phyloP scores from a whole-genome alignment of 2,797 vertebrate genomes.

The Typhlichthys subterraneus region DNA sequence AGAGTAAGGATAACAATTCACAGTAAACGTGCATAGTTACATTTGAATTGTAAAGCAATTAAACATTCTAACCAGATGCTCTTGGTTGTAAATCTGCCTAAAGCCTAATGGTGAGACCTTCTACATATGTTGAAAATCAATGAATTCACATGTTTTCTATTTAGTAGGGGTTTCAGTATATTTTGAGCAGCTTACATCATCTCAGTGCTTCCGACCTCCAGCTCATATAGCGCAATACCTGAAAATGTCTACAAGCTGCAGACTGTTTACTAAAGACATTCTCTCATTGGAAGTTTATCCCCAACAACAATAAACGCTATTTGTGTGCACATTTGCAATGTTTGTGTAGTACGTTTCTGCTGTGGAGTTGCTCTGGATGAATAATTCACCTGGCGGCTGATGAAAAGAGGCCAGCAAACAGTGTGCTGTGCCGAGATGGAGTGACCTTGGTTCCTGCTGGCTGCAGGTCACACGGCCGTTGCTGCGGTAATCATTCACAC shows the following conservation, averaged over 20 bases:
- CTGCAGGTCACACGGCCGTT: slow-evolving; percentile 79
- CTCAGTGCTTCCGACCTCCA: slow-evolving; percentile 25
- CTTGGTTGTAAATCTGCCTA: slow-evolving; percentile 28
- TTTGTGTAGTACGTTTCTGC: slow-evolving; percentile 54
- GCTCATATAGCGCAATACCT: slow-evolving; percentile 3
- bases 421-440: slow-evolving; percentile 71
- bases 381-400: slow-evolving; percentile 76
- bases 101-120: slow-evolving; percentile 40
- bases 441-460: slow-evolving; percentile 84
- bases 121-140: slow-evolving; percentile 56
- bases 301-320: slow-evolving; percentile 37
- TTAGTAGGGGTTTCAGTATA: slow-evolving; percentile 39
- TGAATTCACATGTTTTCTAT: slow-evolving; percentile 49
- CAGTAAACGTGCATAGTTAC: no score
- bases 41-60: slow-evolving; percentile 21
- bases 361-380: slow-evolving; percentile 61
- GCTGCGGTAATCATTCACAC: slow-evolving; percentile 85
- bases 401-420: slow-evolving; percentile 73
- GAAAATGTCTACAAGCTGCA: slow-evolving; percentile 16
- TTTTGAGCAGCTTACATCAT: slow-evolving; percentile 38
- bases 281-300: slow-evolving; percentile 7
- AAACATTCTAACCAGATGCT: slow-evolving; percentile 22
- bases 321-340: slow-evolving; percentile 35
- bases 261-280: slow-evolving; percentile 37
- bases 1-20: no score